Conservation (phyloP, 2,888 invertebrate species). For the Druceiella hillmani region DNA sequence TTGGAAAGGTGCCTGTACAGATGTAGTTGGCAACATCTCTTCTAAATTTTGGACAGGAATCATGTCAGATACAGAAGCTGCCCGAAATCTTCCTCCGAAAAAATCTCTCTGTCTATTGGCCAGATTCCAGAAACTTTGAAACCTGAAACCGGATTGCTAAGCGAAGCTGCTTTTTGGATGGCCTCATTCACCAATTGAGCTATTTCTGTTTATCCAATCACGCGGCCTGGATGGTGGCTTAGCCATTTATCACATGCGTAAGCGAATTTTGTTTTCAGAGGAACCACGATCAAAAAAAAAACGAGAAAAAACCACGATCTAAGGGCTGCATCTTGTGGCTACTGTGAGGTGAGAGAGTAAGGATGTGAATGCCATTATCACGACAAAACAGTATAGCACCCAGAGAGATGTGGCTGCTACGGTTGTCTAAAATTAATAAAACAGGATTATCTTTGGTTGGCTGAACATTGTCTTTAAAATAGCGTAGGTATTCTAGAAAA, state of each 20-base stretch:
- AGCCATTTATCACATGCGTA: conserved; percentile 8
- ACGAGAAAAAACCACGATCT: conserved; percentile 9
- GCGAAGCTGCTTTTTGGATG: neutral
- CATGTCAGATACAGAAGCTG: conserved; percentile 3
- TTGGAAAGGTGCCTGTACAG: too few relatives aligned
- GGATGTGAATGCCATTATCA: conserved; percentile 13
- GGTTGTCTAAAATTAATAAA: too few relatives aligned
- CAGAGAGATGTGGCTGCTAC: too few relatives aligned
- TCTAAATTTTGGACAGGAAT: neutral
- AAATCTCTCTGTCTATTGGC: conserved; percentile 6
- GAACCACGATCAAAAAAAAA: too few relatives aligned
- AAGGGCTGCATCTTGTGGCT: conserved; percentile 11
- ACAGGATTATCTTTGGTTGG: too few relatives aligned
- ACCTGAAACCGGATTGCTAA: conserved; percentile 1
- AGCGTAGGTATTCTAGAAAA: too few relatives aligned
- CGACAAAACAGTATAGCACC: too few relatives aligned
- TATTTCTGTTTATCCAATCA: conserved; percentile 6
- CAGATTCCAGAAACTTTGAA: conserved; percentile 6
- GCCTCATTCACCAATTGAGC: conserved; percentile 6
- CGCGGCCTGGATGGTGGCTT: conserved; percentile 9
- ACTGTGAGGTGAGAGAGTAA: conserved; percentile 8
- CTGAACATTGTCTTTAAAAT: too few relatives aligned
- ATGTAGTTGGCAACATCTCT: neutral
- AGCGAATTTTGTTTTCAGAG: too few relatives aligned
- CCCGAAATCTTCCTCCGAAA: conserved; percentile 6